Evolutionary conservation across 2,888 invertebrate species (phyloP).

Genomic region (Miltochrista miniata): DNA sequence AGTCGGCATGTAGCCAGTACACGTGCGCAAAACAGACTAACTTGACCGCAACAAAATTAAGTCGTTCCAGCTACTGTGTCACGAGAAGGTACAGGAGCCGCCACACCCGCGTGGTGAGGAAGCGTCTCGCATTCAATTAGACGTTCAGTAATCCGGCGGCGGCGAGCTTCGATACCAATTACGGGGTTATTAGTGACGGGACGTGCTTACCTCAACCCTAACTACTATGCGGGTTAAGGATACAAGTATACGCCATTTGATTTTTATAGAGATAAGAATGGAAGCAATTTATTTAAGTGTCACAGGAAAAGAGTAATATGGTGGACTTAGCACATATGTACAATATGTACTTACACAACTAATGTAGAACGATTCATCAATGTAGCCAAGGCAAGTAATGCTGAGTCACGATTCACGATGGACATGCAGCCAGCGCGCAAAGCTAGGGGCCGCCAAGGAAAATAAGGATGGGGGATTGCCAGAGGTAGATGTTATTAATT

Average conservation of each 20-base stretch:
- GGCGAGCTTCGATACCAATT: constrained; percentile 83
- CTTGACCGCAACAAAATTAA: constrained; percentile 77
- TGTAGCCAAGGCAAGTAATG: constrained; percentile 46
- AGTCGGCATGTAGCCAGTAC: constrained; percentile 42
- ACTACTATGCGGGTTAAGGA: constrained; percentile 34
- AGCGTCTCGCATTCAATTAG: constrained; percentile 82
- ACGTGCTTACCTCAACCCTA: constrained; percentile 57
- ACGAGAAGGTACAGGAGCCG: constrained; percentile 49
- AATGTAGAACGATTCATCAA: constrained; percentile 52
- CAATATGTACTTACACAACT: constrained; percentile 17
- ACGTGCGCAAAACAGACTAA: constrained; percentile 73
- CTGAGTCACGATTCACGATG: constrained; percentile 52
- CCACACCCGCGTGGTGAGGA: constrained; percentile 46
- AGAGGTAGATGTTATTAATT: constrained; percentile 64
- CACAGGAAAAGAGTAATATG: not conserved
- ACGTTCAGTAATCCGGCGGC: constrained; percentile 81
- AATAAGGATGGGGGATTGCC: constrained; percentile 14
- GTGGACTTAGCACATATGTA: not conserved
- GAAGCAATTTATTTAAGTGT: not conserved
- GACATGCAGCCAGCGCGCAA: constrained; percentile 9
- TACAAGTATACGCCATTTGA: constrained; percentile 30
- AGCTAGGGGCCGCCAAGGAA: constrained; percentile 15
- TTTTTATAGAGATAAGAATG: constrained; percentile 32
- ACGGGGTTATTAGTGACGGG: constrained; percentile 80
- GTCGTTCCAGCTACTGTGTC: constrained; percentile 52